phyloP scores from a whole-genome alignment of 53 echinoderm and acorn worm genomes.

The Hippasteria phrygiana region DNA sequence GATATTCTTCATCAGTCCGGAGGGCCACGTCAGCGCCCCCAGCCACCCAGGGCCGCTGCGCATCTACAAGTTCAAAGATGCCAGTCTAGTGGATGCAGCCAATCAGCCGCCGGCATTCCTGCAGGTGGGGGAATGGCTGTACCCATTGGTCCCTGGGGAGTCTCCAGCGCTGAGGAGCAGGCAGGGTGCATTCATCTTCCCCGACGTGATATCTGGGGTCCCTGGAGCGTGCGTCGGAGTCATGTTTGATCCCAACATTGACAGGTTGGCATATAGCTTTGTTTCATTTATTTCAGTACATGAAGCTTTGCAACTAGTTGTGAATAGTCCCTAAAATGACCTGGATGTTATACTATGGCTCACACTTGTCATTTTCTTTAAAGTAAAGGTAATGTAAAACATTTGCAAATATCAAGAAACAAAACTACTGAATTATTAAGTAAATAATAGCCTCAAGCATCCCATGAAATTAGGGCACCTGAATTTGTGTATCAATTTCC shows the following conservation, averaged over 20 bases:
- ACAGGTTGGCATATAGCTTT: slow-evolving; percentile 64
- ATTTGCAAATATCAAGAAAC: no score
- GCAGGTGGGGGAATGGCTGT: slow-evolving; percentile 96
- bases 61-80: slow-evolving; percentile 82
- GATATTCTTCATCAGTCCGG: slow-evolving; percentile 89
- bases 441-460: no score
- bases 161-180: slow-evolving; percentile 89
- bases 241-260: slow-evolving; percentile 81
- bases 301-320: neutral
- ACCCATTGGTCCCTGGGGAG: slow-evolving; percentile 85
- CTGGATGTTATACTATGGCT: neutral
- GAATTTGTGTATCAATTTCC: no score
- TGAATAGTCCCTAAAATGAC: no score
- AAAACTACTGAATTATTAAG: no score
- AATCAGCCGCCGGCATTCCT: slow-evolving; percentile 94
- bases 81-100: slow-evolving; percentile 50
- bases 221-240: slow-evolving; percentile 90
- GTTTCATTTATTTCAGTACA: neutral
- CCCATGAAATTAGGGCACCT: no score
- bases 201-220: slow-evolving; percentile 80
- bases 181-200: slow-evolving; percentile 90
- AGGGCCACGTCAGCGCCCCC: slow-evolving; percentile 92
- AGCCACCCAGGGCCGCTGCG: slow-evolving; percentile 84
- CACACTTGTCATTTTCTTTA: no score
- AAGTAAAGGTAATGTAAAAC: no score